A percentile compares a stretch with the other conserved stretches of the same genome.
phyloP scores from a whole-genome alignment of 2,113 vertebrate genomes.

The Eubucco bourcierii region DNA sequence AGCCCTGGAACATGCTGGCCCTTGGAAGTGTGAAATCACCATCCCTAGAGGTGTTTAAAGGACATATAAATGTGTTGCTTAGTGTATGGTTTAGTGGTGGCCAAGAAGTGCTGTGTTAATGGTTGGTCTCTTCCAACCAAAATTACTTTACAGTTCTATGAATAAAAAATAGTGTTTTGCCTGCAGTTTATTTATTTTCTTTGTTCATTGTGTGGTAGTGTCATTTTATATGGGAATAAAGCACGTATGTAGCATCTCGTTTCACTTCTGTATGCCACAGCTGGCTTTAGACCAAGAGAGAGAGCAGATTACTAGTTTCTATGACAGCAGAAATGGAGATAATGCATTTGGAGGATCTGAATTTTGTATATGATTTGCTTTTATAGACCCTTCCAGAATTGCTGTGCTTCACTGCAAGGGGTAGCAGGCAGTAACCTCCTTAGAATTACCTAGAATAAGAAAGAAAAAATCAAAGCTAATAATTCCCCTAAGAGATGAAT shows the following conservation, averaged over 20 bases:
- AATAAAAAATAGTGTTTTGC: background rate
- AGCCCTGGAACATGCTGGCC: too few relatives aligned
- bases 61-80: too few relatives aligned
- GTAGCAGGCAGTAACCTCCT: background rate
- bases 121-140: too few relatives aligned
- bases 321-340: background rate
- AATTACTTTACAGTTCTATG: background rate
- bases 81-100: too few relatives aligned
- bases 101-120: too few relatives aligned
- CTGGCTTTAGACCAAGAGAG: background rate
- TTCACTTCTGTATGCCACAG: slow-evolving; percentile 2
- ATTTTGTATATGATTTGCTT: background rate
- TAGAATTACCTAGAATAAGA: slow-evolving; percentile 16
- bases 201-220: background rate
- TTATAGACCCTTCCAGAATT: background rate
- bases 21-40: too few relatives aligned
- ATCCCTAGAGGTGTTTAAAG: too few relatives aligned
- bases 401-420: background rate
- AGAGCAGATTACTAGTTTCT: background rate
- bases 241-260: slow-evolving; percentile 36
- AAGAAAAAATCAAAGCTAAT: slow-evolving; percentile 17
- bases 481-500: background rate
- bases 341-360: background rate
- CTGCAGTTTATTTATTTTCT: background rate
- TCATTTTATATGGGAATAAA: background rate